Evolutionary conservation across 2,888 invertebrate genomes (phyloP), one percentile per base, ranked within the genome.

Genomic region (Euplexia lucipara): DNA sequence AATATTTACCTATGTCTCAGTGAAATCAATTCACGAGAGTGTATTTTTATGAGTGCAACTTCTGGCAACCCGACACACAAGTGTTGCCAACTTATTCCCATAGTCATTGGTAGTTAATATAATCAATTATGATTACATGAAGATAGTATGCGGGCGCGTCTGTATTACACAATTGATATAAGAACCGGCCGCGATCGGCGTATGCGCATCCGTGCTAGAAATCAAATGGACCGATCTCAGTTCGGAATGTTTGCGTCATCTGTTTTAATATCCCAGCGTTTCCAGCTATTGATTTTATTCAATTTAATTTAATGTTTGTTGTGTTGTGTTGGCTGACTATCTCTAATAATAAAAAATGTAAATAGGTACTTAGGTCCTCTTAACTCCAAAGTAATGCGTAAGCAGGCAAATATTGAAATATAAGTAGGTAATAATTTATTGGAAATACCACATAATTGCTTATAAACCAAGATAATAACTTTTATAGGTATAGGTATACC

Each of bases 191-290:
- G 49, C 47, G 53, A 57, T 74, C 60, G 39, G 80, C 66, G 73
- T 73, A 65, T 32, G 70, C 77, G 77, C 83, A 88, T 89, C 89
- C 88, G 91, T 81, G 75, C 90, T 83, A 90, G 87, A 90, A 89
- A 89, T 72, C 69, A 82, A 89, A 85, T 88, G 88, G 83, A 88
- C 84, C 90, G 90, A 82, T 83, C 79, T 78, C 64, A 73, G 70
- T 39, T 68, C 67, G 78, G 77, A 78, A 76, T 79, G 77, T 58
- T 86, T 86, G 82, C 86, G 81, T 83, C 85, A 86, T 81, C 61
- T 59, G 59, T 78, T 59, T 35, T 68, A 59, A 62, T 75, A 35
- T 54, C 12, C 10, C 41, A 59, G 14, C 34, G n/a, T n/a, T n/a
- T n/a, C n/a, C n/a, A n/a, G n/a, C n/a, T 44, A 56, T 63, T 70